Evolutionary conservation across 2,797 vertebrate genomes (phyloP), one percentile per base, ranked within the genome.

Genomic region (Liparis tanakae): DNA sequence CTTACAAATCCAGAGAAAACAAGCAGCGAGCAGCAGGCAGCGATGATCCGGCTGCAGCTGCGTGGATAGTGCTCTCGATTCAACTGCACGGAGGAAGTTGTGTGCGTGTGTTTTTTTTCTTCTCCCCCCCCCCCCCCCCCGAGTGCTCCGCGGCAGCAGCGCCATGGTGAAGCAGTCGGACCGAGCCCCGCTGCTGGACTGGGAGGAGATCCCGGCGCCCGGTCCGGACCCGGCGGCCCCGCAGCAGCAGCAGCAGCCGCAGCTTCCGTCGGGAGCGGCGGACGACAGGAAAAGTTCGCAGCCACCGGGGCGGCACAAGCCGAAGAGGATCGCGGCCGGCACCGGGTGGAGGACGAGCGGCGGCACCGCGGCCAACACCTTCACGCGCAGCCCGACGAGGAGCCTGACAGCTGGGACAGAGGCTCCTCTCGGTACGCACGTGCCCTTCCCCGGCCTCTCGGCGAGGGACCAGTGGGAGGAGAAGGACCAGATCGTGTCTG

Each of bases 171-270:
- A 97, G 93, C 95, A 96, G 86, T 96, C 96, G 80, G 97, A 98
- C 87, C 95, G 96, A 90, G 97, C 97, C 87, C 97, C 96, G 90
- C 94, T 99, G 72, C 94, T 99, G 74, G 95, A 96, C 92, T 98
- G 96, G 96, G 96, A 98, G 92, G 96, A 99, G 95, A 95, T 95
- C 89, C 96, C 96, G 8, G 94, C 94, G 15, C 87, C 94, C 64
- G 76, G 94, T 86, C 84, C 90, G 80, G 84, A 85, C 91, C 91
- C 88, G 78, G 70, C 89, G 79, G 84, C 81, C 76, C 90, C 92
- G 18, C 91, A 91, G 78, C 48, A 78, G 30, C 54, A 76, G 17
- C 43, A 12, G 0, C 44, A 6, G 6, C 30, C 12, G 30, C 67
- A 67, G 39, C 18, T 63, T 3, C 67, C 76, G 37, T 85, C 67